Percentiles rank a stretch among this genome's conserved stretches.
These are phyloP conservation scores for Hoplias malabaricus DNA, from an alignment of 2,113 vertebrate species.

Conservation along the genomic window DNA sequence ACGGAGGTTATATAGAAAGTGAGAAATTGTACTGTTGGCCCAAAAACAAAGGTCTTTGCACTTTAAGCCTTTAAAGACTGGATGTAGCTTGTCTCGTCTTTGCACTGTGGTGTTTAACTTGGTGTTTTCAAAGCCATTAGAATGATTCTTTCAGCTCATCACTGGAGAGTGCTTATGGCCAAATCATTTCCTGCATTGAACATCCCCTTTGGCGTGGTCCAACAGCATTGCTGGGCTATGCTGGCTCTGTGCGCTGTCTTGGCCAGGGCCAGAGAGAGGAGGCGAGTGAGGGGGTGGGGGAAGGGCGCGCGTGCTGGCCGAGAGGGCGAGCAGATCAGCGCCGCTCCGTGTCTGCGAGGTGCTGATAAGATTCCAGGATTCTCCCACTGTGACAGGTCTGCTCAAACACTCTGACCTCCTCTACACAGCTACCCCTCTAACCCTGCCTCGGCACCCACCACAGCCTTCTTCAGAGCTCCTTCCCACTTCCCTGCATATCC, in stretches of 20 bases:
- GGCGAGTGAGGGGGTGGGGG: conserved; percentile 34
- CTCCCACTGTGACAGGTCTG: conserved; percentile 77
- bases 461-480: conserved; percentile 4
- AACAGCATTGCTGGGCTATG: conserved; percentile 35
- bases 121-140: neutral
- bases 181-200: conserved; percentile 12
- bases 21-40: neutral
- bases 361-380: conserved; percentile 80
- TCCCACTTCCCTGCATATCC: conserved; percentile 17
- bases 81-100: neutral
- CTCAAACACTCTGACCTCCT: conserved; percentile 63
- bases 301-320: conserved; percentile 59
- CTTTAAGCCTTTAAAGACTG: neutral
- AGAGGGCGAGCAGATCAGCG: conserved; percentile 76
- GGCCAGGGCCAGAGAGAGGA: conserved; percentile 29
- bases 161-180: conserved; percentile 3
- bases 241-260: conserved; percentile 42
- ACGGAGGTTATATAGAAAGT: too few relatives aligned
- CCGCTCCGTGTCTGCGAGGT: conserved; percentile 76
- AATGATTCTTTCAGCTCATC: neutral
- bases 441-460: conserved; percentile 31
- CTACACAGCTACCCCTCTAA: conserved; percentile 34
- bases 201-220: conserved; percentile 30
- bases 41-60: neutral
- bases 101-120: neutral